Evolutionary conservation across 2,888 invertebrate species (phyloP).

Genomic region (Cephonodes hylas): DNA sequence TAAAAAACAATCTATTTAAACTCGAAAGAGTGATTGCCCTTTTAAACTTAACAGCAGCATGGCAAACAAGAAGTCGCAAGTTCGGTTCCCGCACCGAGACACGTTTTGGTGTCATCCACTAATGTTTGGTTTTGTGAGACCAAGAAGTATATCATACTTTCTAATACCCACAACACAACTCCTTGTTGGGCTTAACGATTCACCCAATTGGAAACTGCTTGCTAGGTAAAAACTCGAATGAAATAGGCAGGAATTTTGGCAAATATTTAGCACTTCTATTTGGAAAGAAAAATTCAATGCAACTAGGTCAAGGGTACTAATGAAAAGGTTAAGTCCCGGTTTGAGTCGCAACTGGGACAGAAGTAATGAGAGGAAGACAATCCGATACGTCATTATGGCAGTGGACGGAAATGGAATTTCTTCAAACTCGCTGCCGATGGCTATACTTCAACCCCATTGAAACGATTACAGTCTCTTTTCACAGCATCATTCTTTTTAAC

Average conservation of each 20-base stretch:
- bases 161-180: no score
- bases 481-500: no score
- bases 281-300: neutral
- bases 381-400: neutral
- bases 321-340: neutral
- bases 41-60: no score
- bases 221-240: neutral
- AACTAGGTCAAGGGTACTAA: neutral
- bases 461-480: neutral
- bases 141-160: no score
- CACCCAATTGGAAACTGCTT: no score
- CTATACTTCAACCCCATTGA: neutral
- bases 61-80: no score
- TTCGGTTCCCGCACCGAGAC: no score
- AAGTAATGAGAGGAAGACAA: neutral
- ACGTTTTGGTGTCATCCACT: no score
- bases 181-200: no score
- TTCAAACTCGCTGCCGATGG: neutral
- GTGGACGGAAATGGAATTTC: neutral
- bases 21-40: no score
- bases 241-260: neutral
- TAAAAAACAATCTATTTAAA: no score
- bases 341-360: neutral
- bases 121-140: no score
- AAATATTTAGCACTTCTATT: neutral